Percentiles rank a stretch among this genome's conserved stretches.
phyloP scores from a whole-genome alignment of 2,113 vertebrate genomes.

The Apistogramma diplotaenia region DNA sequence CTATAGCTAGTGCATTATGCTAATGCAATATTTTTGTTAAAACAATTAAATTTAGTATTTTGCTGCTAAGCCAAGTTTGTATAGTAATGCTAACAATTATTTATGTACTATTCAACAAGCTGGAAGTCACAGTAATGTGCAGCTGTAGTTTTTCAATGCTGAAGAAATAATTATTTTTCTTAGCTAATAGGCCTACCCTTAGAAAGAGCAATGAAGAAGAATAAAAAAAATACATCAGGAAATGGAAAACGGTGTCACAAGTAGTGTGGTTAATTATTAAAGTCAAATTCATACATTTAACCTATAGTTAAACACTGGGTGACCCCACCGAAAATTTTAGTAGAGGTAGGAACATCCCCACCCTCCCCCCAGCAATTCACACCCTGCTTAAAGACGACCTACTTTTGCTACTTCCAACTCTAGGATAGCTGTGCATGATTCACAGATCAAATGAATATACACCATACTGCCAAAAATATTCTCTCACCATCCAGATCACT shows the following conservation, averaged over 20 bases:
- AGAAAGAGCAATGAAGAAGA: not conserved
- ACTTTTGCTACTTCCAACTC: not conserved
- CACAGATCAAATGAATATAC: not conserved
- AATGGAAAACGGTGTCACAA: not conserved
- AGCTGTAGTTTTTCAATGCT: not conserved
- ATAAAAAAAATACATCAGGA: not conserved
- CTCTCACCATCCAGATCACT: no score
- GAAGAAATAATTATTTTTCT: not conserved
- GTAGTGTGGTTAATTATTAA: not conserved
- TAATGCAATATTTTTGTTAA: conserved; percentile 18
- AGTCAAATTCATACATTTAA: not conserved
- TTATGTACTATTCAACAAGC: not conserved
- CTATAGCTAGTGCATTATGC: not conserved
- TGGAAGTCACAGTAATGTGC: not conserved
- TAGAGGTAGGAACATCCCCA: not conserved
- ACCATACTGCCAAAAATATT: no score
- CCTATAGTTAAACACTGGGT: not conserved
- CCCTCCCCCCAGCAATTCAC: not conserved
- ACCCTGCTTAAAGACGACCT: not conserved
- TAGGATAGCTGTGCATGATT: not conserved
- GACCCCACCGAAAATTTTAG: not conserved
- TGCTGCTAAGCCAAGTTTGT: not conserved
- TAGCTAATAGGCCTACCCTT: not conserved
- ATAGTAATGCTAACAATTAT: not conserved
- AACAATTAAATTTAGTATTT: not conserved